Conservation (phyloP, 2,888 invertebrate species). For the Erpobdella octoculata region DNA sequence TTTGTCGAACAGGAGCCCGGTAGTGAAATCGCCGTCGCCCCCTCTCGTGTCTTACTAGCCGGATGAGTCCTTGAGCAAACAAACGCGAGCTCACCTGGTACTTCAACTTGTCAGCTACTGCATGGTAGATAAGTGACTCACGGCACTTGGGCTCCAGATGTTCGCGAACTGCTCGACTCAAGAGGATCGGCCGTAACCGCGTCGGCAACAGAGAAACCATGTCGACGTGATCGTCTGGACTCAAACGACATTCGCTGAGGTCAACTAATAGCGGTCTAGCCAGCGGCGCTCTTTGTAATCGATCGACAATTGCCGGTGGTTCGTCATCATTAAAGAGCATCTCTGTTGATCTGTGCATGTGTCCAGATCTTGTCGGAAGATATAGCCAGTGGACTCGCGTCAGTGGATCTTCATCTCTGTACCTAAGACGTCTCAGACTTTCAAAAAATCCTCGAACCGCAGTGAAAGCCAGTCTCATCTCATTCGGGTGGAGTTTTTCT, state of each 20-base stretch:
- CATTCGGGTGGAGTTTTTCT: conserved; percentile 39
- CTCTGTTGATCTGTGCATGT: conserved; percentile 33
- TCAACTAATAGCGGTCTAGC: conserved; percentile 39
- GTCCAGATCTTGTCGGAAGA: conserved; percentile 33
- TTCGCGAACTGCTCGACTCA: conserved; percentile 38
- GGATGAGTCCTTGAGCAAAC: conserved; percentile 36
- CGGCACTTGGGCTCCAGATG: conserved; percentile 35
- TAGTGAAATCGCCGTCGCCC: conserved; percentile 30
- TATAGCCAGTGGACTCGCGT: conserved; percentile 30
- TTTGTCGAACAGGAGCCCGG: conserved; percentile 33
- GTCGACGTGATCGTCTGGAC: conserved; percentile 35
- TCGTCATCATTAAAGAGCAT: conserved; percentile 39
- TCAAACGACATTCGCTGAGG: conserved; percentile 38
- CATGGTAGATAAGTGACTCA: conserved; percentile 31
- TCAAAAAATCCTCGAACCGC: conserved; percentile 38
- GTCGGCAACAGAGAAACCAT: conserved; percentile 36
- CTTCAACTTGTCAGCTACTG: conserved; percentile 37
- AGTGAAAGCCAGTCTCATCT: conserved; percentile 38
- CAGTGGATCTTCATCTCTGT: conserved; percentile 27
- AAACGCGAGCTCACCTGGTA: conserved; percentile 37
- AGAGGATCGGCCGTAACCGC: conserved; percentile 35
- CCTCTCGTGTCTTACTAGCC: conserved; percentile 39
- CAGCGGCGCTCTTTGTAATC: conserved; percentile 23
- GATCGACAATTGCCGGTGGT: conserved; percentile 34
- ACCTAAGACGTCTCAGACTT: conserved; percentile 34